Conservation (phyloP, 2,797 vertebrate genomes). For the Etheostoma perlongum region DNA sequence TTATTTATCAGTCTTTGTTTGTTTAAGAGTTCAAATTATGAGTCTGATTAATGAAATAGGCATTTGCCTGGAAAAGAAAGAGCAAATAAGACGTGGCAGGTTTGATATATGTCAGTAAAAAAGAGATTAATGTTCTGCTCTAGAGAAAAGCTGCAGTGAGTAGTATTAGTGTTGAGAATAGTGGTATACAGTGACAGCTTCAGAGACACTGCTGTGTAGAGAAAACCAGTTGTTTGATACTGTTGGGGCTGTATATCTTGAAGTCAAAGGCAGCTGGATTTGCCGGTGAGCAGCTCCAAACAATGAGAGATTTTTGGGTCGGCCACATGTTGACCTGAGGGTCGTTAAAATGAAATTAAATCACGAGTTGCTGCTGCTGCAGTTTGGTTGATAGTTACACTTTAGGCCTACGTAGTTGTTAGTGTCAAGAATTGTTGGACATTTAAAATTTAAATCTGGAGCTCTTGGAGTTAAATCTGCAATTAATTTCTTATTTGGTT, state of each 20-base stretch:
- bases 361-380: neutral
- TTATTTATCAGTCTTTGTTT: neutral
- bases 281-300: neutral
- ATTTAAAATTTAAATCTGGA: too few relatives aligned
- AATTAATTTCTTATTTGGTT: too few relatives aligned
- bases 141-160: neutral
- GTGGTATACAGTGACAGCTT: neutral
- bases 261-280: neutral
- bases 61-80: neutral
- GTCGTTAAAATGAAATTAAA: neutral
- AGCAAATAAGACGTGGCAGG: neutral
- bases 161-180: neutral
- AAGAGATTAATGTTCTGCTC: neutral
- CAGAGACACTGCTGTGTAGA: neutral
- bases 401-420: too few relatives aligned
- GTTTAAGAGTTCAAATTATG: neutral
- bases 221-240: neutral
- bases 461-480: too few relatives aligned
- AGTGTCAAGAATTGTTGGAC: too few relatives aligned
- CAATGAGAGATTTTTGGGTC: neutral
- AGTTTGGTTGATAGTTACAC: too few relatives aligned
- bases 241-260: neutral
- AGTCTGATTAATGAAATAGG: neutral
- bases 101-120: conserved; percentile 16
- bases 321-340: neutral